Percentiles rank a stretch among this genome's conserved stretches.
phyloP scores from a whole-genome alignment of 2,797 vertebrate genomes.

The Anabacerthia variegaticeps region DNA sequence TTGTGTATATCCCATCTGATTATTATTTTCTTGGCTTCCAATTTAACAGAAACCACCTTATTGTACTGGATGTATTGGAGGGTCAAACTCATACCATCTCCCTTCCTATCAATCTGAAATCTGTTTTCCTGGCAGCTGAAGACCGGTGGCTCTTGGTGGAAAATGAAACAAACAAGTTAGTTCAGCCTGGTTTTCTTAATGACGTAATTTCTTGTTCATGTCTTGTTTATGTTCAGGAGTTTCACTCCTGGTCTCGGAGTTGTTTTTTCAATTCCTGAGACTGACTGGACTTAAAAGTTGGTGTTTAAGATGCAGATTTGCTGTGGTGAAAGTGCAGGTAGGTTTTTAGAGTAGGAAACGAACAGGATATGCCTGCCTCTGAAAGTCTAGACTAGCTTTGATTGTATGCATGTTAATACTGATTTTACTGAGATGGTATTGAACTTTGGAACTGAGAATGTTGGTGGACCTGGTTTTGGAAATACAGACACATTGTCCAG shows the following conservation, averaged over 20 bases:
- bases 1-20: neutral
- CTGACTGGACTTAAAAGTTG: neutral
- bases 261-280: neutral
- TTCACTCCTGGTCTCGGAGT: neutral
- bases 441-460: neutral
- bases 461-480: neutral
- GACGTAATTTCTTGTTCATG: neutral
- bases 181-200: neutral
- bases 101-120: conserved; percentile 86
- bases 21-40: conserved; percentile 25
- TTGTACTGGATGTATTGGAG: conserved; percentile 92
- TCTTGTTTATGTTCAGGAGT: neutral
- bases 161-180: conserved; percentile 86
- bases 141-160: conserved; percentile 94
- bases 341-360: neutral
- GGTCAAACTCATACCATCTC: conserved; percentile 88
- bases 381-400: neutral
- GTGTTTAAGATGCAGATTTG: neutral
- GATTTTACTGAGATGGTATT: neutral
- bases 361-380: neutral
- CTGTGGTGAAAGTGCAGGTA: neutral
- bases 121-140: conserved; percentile 90
- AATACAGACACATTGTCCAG: neutral
- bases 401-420: neutral
- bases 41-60: conserved; percentile 83